phyloP scores from a whole-genome alignment of 2,888 invertebrate species.

The Leptopterna dolabrata region DNA sequence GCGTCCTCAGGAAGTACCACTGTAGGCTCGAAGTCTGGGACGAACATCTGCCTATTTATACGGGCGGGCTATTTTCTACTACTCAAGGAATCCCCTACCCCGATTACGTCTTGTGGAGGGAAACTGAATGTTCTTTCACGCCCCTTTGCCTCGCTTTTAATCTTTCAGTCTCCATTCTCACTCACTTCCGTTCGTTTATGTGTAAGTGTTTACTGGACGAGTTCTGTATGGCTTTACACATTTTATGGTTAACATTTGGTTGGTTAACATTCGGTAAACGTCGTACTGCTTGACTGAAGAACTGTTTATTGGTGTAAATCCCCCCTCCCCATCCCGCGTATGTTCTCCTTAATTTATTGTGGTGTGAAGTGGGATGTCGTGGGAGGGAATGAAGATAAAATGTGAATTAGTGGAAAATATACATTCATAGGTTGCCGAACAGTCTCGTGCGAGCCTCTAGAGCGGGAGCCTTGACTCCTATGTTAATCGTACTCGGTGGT shows the following conservation, averaged over 20 bases:
- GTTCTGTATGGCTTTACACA: background rate
- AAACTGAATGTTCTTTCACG: slow-evolving; percentile 53
- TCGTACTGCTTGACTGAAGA: background rate
- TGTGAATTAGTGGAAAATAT: background rate
- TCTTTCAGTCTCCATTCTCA: slow-evolving; percentile 50
- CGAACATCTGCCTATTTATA: slow-evolving; percentile 49
- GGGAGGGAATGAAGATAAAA: background rate
- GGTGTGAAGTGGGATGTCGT: background rate
- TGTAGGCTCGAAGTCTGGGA: slow-evolving; percentile 49
- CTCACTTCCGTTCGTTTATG: slow-evolving; percentile 36
- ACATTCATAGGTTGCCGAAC: background rate
- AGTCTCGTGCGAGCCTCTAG: background rate
- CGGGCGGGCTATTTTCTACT: slow-evolving; percentile 43
- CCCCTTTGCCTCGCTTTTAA: slow-evolving; percentile 40
- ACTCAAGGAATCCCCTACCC: slow-evolving; percentile 51
- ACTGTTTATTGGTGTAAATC: background rate
- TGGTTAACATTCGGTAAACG: no score
- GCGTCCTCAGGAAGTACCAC: background rate
- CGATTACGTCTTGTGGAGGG: slow-evolving; percentile 51
- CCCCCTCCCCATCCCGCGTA: no score
- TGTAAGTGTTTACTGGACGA: slow-evolving; percentile 8
- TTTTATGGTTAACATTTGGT: background rate
- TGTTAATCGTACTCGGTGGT: background rate
- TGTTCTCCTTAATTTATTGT: background rate
- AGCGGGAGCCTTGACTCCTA: background rate